Conservation (phyloP, 2,113 vertebrate genomes). For the Panthera tigris region DNA sequence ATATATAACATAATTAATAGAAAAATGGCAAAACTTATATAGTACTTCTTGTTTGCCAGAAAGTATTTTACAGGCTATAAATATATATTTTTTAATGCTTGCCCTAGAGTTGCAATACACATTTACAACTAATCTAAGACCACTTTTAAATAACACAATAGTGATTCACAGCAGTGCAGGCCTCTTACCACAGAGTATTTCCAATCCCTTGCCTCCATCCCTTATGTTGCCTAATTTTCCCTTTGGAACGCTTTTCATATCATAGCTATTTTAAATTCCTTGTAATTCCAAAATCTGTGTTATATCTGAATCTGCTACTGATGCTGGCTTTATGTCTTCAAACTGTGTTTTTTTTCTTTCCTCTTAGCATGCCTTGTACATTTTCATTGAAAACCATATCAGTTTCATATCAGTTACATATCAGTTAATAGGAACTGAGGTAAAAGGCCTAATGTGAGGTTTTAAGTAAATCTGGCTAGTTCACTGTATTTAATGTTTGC, state of each 20-base stretch:
- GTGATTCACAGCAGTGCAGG: not conserved
- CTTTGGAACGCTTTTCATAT: not conserved
- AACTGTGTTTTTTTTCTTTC: not conserved
- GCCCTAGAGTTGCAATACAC: not conserved
- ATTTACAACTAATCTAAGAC: not conserved
- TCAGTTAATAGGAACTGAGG: not conserved
- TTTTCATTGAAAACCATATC: not conserved
- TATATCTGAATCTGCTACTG: not conserved
- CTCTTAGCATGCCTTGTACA: not conserved
- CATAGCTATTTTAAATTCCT: not conserved
- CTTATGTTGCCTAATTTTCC: not conserved
- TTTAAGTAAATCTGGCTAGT: not conserved
- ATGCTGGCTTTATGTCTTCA: no score
- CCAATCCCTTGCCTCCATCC: not conserved
- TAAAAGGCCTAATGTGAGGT: not conserved
- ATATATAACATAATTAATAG: not conserved
- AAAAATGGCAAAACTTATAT: not conserved
- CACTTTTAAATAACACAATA: not conserved
- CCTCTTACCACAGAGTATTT: not conserved
- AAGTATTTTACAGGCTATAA: not conserved
- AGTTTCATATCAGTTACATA: not conserved
- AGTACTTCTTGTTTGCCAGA: not conserved
- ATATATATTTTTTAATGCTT: not conserved
- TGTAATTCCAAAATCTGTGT: not conserved
- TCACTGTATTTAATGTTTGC: not conserved